Percentiles rank a stretch among this genome's conserved stretches.
phyloP scores from a whole-genome alignment of 2,113 vertebrate species.

The Apistogramma diplotaenia region DNA sequence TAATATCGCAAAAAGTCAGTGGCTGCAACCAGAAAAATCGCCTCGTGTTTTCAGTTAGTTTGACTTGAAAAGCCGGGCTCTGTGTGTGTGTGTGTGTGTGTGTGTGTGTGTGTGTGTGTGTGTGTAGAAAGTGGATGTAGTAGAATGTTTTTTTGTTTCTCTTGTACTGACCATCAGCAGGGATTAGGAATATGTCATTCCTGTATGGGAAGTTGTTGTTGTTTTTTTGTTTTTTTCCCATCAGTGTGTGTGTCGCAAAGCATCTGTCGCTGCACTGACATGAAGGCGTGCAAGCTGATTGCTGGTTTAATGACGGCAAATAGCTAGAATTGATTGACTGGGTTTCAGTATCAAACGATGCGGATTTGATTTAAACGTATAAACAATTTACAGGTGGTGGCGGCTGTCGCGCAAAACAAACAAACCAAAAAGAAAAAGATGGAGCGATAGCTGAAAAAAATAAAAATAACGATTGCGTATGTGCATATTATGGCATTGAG shows the following conservation, averaged over 20 bases:
- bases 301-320: constrained; percentile 70
- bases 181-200: constrained; percentile 32
- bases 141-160: constrained; percentile 4
- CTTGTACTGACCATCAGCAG: constrained; percentile 34
- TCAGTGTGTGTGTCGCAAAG: constrained; percentile 29
- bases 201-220: constrained; percentile 17
- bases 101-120: neutral
- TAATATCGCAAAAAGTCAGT: constrained; percentile 45
- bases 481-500: constrained; percentile 59
- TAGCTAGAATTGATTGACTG: constrained; percentile 66
- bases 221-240: neutral
- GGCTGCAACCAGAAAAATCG: constrained; percentile 12
- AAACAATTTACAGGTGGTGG: constrained; percentile 5
- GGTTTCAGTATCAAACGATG: constrained; percentile 19
- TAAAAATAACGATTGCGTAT: constrained; percentile 37
- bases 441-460: constrained; percentile 18
- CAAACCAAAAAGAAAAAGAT: neutral
- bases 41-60: constrained; percentile 8
- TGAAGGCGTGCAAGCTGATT: constrained; percentile 72
- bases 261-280: constrained; percentile 74
- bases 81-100: neutral
- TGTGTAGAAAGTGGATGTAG: neutral
- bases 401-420: neutral
- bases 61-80: constrained; percentile 20
- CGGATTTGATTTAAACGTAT: neutral